phyloP scores from a whole-genome alignment of 37 sponge, comb jelly and placozoan genomes.

The Aplysina aerophoba region DNA sequence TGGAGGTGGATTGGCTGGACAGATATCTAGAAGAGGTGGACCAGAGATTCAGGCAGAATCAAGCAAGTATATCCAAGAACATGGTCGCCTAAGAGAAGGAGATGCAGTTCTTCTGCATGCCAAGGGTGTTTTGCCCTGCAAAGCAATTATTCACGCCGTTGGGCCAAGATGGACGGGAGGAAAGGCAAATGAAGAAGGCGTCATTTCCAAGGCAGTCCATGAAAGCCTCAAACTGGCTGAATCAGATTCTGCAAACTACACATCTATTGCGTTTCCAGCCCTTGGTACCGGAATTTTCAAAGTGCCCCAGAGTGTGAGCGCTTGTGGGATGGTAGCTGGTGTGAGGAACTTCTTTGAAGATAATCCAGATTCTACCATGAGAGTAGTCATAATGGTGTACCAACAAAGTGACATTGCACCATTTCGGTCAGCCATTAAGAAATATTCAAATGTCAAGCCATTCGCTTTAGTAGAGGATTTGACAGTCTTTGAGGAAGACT shows the following conservation, averaged over 20 bases:
- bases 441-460: background rate
- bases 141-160: slow-evolving; percentile 65
- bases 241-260: slow-evolving; percentile 12
- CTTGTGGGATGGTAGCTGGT: slow-evolving; percentile 32
- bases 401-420: background rate
- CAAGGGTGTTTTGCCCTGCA: slow-evolving; percentile 62
- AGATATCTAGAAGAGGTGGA: slow-evolving; percentile 61
- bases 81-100: slow-evolving; percentile 47
- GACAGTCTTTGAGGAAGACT: too few relatives aligned
- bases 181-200: slow-evolving; percentile 17
- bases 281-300: slow-evolving; percentile 67
- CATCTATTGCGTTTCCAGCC: slow-evolving; percentile 63
- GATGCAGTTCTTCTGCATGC: slow-evolving; percentile 43
- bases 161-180: slow-evolving; percentile 53
- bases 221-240: slow-evolving; percentile 31
- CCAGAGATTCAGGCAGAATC: slow-evolving; percentile 60
- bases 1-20: slow-evolving; percentile 58
- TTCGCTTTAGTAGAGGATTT: too few relatives aligned
- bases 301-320: slow-evolving; percentile 57
- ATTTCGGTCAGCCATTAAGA: slow-evolving; percentile 28
- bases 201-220: slow-evolving; percentile 26
- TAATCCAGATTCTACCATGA: background rate
- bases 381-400: slow-evolving; percentile 42
- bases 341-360: slow-evolving; percentile 23
- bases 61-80: background rate